Evolutionary conservation across 2,113 vertebrate genomes (phyloP).

Genomic region (Indicator maculatus): DNA sequence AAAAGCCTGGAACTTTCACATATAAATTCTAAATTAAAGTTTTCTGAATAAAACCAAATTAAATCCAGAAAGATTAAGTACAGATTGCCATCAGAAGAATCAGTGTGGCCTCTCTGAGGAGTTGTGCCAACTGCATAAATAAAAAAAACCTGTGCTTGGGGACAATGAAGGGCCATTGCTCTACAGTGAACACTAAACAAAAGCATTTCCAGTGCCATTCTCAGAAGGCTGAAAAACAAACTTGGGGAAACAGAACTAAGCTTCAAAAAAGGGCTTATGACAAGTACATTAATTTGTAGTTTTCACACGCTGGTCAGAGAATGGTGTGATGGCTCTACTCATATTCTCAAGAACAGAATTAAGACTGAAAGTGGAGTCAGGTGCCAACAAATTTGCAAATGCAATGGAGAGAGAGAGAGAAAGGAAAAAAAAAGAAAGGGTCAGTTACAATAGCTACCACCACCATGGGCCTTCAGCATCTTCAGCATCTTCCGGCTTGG

Average conservation of each 20-base stretch:
- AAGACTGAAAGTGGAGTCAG: too few species aligned
- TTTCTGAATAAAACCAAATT: background rate
- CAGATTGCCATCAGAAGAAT: background rate
- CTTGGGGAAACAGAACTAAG: background rate
- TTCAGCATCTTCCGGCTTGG: too few species aligned
- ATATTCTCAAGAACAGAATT: too few species aligned
- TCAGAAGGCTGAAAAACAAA: background rate
- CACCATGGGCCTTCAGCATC: too few species aligned
- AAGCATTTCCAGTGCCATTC: background rate
- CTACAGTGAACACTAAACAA: background rate
- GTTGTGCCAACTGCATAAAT: background rate
- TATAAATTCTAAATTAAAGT: background rate
- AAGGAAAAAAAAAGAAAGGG: too few species aligned
- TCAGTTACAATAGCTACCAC: too few species aligned
- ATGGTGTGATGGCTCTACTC: too few species aligned
- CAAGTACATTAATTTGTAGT: background rate
- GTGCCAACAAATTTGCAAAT: too few species aligned
- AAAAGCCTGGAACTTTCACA: background rate
- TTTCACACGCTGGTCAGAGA: background rate
- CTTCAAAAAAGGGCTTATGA: background rate
- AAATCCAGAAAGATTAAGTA: background rate
- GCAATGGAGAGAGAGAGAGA: too few species aligned
- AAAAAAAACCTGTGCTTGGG: background rate
- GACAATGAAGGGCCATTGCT: background rate
- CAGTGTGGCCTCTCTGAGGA: background rate